Evolutionary conservation across 2,797 vertebrate genomes (phyloP), one percentile per base, ranked within the genome.

Genomic region (Brachyrhaphis roseni): DNA sequence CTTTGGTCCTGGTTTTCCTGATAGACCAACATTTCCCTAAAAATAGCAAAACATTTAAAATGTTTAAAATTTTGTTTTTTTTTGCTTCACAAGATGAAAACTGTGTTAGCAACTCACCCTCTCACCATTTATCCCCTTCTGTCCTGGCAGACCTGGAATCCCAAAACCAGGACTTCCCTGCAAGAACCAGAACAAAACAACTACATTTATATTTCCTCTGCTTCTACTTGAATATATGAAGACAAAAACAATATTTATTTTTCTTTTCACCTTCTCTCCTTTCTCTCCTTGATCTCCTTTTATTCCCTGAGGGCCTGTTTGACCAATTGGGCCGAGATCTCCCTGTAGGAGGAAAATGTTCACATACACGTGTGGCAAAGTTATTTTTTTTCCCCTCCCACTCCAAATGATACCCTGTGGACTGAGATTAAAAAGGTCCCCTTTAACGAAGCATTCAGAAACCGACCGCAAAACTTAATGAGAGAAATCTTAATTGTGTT

Each of bases 21-120:
- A 97, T 83, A 98, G 95, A 81, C 97, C 97, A 81, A 98, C 96
- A 72, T 98, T 98, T 77, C 97, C 97, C 97, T 98, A 87, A 41
- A 18, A 82, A 86, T 41, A 16, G 92, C 36, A 80, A 87, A 84
- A 89, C 80, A 7, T 73, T 71, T 12, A 45, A 26, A 74, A 51
- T 46, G 15, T 3, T 59, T 45, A 34, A n/a, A n/a, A n/a, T 1
- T 31, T 47, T 36, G 39, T 4, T 16, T 0, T 15, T 7, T 46
- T 10, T 2, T 66, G 45, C 41, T 36, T 41, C 3, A 36, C 28
- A 75, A 26, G 11, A 82, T 70, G 28, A 76, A 13, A 82, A 8
- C 20, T 64, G 59, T 6, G 4, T 45, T 23, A 51, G 62, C 57
- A 47, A 90, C 96, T 97, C 87, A 98, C 97, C 93, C 97, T 94